These are phyloP conservation scores for Fulica atra DNA, from an alignment of 2,113 vertebrate species.

Conservation along the genomic window DNA sequence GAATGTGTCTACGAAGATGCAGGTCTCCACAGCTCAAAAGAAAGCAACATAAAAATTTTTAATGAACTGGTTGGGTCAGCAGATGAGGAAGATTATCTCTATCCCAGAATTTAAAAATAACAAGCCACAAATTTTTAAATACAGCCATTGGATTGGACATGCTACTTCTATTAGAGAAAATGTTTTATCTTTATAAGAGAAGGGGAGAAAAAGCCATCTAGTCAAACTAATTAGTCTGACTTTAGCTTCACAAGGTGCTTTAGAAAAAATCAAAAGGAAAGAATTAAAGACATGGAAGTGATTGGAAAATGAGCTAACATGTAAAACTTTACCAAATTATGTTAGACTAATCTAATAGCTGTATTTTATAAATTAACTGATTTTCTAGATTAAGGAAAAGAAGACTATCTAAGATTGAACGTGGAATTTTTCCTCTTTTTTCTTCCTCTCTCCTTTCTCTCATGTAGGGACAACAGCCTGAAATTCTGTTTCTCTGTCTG, in stretches of 20 bases:
- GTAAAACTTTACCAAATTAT: background rate
- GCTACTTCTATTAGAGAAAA: background rate
- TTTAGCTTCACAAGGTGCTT: background rate
- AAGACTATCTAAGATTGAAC: background rate
- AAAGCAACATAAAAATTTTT: background rate
- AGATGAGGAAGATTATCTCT: background rate
- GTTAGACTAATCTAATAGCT: background rate
- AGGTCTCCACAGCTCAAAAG: background rate
- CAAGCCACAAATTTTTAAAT: background rate
- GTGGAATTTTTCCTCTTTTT: background rate
- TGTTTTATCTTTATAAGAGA: background rate
- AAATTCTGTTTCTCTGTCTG: background rate
- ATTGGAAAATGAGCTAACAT: constrained; percentile 19
- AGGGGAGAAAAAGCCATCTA: background rate
- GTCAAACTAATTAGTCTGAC: background rate
- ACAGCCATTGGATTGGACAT: background rate
- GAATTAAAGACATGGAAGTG: background rate
- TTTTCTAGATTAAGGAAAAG: constrained; percentile 23
- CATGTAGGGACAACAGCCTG: background rate
- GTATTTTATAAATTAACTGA: background rate
- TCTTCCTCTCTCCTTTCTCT: background rate
- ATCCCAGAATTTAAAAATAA: background rate
- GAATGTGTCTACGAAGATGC: background rate
- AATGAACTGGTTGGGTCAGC: background rate
- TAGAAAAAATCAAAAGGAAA: background rate